These are phyloP conservation scores for Lymantria monacha DNA, from an alignment of 2,888 invertebrate genomes.

Conservation along the genomic window DNA sequence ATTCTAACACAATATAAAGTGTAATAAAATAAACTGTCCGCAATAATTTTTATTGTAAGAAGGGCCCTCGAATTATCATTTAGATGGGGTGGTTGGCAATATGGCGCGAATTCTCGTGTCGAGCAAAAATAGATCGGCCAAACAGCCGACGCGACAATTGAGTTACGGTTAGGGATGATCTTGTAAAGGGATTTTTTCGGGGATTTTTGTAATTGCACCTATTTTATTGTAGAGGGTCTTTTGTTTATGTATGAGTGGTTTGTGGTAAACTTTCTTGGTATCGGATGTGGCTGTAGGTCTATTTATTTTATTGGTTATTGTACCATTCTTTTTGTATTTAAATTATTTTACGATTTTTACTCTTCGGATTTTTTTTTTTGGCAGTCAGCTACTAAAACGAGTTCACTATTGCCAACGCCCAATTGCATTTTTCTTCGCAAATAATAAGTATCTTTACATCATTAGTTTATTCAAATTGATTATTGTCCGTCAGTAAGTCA, in stretches of 20 bases:
- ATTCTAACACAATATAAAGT: constrained; percentile 75
- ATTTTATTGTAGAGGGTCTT: constrained; percentile 47
- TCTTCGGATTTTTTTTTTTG: too few species aligned
- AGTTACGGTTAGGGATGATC: constrained; percentile 63
- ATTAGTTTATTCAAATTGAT: too few species aligned
- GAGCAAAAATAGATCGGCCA: constrained; percentile 56
- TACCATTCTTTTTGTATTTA: neutral
- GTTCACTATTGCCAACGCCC: too few species aligned
- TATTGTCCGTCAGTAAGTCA: too few species aligned
- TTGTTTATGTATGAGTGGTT: constrained; percentile 38
- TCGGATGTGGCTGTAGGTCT: neutral
- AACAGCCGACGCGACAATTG: constrained; percentile 59
- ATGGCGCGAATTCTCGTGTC: constrained; percentile 66
- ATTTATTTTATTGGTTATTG: constrained; percentile 1
- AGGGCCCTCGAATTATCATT: constrained; percentile 78
- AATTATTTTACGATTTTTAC: neutral
- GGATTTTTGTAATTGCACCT: constrained; percentile 60
- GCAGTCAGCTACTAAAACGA: too few species aligned
- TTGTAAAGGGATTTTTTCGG: constrained; percentile 40
- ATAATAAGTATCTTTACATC: too few species aligned
- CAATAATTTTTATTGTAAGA: constrained; percentile 81
- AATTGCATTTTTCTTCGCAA: too few species aligned
- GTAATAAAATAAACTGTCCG: constrained; percentile 80
- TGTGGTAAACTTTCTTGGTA: constrained; percentile 17
- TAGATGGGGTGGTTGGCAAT: constrained; percentile 77